phyloP scores from a whole-genome alignment of 2,888 invertebrate genomes.

The Phortica okadai region DNA sequence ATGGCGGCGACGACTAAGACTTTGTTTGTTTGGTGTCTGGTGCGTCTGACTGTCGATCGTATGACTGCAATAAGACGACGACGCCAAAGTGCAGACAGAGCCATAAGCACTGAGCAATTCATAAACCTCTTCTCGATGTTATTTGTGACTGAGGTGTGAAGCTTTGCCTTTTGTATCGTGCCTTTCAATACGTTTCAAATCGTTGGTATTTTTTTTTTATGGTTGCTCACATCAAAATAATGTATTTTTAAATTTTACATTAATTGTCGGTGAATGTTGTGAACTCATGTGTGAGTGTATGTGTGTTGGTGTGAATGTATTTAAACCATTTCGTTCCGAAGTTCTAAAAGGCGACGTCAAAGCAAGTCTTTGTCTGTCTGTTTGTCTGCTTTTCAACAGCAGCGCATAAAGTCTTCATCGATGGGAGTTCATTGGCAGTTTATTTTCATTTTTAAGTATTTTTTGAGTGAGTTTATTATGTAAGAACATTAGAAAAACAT shows the following conservation, averaged over 20 bases:
- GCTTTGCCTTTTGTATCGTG: background rate
- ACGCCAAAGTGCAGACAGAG: slow-evolving; percentile 6
- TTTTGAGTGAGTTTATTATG: too few species aligned
- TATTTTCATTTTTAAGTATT: too few species aligned
- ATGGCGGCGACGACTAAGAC: background rate
- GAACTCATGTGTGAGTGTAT: background rate
- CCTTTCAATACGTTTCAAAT: background rate
- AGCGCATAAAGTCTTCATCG: slow-evolving; percentile 13
- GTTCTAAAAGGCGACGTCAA: background rate
- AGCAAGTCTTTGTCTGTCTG: too few species aligned
- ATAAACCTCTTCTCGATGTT: slow-evolving; percentile 5
- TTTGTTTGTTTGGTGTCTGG: slow-evolving; percentile 21
- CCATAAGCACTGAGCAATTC: background rate
- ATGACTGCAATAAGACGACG: slow-evolving; percentile 3
- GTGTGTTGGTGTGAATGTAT: slow-evolving; percentile 15
- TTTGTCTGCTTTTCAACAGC: too few species aligned
- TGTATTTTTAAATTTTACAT: slow-evolving; percentile 71
- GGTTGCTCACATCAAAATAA: slow-evolving; percentile 64
- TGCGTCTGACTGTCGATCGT: slow-evolving; percentile 21
- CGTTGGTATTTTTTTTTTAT: background rate
- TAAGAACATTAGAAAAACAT: too few species aligned
- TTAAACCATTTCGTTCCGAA: background rate
- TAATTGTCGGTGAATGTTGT: slow-evolving; percentile 63
- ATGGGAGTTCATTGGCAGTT: background rate
- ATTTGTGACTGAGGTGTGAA: slow-evolving; percentile 19